These are phyloP conservation scores for Propithecus coquereli DNA, from an alignment of 2,113 vertebrate genomes.

Conservation along the genomic window DNA sequence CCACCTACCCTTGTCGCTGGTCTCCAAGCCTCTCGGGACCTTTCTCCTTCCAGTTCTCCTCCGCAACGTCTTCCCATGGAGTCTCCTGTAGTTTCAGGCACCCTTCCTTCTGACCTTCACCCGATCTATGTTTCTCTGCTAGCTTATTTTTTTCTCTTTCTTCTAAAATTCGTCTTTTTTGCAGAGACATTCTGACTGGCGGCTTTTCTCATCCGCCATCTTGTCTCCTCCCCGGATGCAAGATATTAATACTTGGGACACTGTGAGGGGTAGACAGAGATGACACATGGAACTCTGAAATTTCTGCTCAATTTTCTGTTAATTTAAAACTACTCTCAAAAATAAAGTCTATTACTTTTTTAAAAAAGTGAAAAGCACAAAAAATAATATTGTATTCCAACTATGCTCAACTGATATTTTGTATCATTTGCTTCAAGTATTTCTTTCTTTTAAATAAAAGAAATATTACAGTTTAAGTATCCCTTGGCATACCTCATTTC, in stretches of 20 bases:
- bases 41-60: too few species aligned
- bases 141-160: too few species aligned
- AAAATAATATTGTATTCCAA: background rate
- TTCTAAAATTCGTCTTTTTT: too few species aligned
- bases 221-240: too few species aligned
- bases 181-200: too few species aligned
- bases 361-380: background rate
- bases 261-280: background rate
- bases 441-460: conserved; percentile 8
- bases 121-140: too few species aligned
- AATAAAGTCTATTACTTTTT: background rate
- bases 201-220: too few species aligned
- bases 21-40: too few species aligned
- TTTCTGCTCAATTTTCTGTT: background rate
- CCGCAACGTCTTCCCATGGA: too few species aligned
- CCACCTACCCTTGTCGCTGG: too few species aligned
- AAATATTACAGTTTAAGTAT: background rate
- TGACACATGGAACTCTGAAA: background rate
- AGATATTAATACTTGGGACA: background rate
- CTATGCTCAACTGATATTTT: background rate
- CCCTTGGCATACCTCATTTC: background rate
- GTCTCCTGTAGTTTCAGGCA: too few species aligned
- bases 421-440: background rate
- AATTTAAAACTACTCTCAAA: background rate
- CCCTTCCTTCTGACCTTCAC: too few species aligned